Percentiles rank a stretch among this genome's conserved stretches.
Evolutionary conservation across 2,888 invertebrate species (phyloP).

Genomic region (Tenthredo notha): DNA sequence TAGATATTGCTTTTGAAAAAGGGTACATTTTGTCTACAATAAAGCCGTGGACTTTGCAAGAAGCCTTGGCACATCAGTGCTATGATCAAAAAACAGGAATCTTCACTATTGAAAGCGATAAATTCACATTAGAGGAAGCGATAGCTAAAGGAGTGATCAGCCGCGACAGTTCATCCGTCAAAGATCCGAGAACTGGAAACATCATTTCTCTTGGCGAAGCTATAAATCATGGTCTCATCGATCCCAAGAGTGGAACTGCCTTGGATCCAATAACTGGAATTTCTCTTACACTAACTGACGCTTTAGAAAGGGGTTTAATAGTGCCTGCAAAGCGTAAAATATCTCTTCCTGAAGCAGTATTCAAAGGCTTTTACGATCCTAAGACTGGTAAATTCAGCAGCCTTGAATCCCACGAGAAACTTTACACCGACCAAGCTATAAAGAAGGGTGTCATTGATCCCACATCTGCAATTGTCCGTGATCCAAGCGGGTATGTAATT

Average conservation of each 20-base stretch:
- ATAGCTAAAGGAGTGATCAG: conserved; percentile 88
- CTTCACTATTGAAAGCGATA: conserved; percentile 85
- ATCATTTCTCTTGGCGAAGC: conserved; percentile 90
- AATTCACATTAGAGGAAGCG: conserved; percentile 87
- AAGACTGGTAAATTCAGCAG: conserved; percentile 90
- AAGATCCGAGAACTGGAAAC: conserved; percentile 89
- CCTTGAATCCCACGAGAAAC: conserved; percentile 88
- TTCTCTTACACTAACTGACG: conserved; percentile 89
- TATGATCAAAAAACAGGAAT: conserved; percentile 89
- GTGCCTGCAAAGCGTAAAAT: conserved; percentile 91
- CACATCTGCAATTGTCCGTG: conserved; percentile 91
- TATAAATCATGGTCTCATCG: conserved; percentile 87
- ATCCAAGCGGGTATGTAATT: conserved; percentile 85
- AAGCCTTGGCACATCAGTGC: conserved; percentile 89
- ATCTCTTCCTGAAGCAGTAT: conserved; percentile 93
- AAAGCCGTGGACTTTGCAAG: conserved; percentile 90
- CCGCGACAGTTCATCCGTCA: conserved; percentile 87
- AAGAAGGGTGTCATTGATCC: conserved; percentile 91
- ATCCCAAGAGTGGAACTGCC: conserved; percentile 89
- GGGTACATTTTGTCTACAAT: conserved; percentile 90
- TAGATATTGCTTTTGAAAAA: conserved; percentile 90
- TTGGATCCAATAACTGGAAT: conserved; percentile 87
- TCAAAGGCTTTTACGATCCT: conserved; percentile 94
- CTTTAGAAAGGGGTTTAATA: conserved; percentile 90
- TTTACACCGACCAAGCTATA: conserved; percentile 91